These are phyloP conservation scores for Carduelis carduelis DNA, from an alignment of 2,797 vertebrate species.

Conservation along the genomic window DNA sequence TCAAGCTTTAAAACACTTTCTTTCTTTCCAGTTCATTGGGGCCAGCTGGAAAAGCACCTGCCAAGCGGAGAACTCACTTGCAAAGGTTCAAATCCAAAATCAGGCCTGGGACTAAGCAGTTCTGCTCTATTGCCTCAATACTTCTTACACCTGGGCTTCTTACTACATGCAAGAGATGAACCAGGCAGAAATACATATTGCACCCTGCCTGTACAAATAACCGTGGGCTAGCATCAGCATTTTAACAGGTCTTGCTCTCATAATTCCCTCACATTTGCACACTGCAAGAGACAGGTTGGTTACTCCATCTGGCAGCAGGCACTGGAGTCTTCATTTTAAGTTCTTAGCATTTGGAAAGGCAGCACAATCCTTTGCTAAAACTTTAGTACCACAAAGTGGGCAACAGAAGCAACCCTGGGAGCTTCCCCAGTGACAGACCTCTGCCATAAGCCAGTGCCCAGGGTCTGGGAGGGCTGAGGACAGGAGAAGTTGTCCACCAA, in stretches of 20 bases:
- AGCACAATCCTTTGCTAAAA: neutral
- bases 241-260: neutral
- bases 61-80: neutral
- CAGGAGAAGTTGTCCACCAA: neutral
- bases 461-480: neutral
- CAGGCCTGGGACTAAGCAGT: neutral
- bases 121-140: neutral
- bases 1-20: neutral
- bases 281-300: neutral
- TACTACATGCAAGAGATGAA: neutral
- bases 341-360: neutral
- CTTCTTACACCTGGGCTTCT: neutral
- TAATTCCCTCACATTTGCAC: neutral
- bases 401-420: neutral
- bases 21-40: neutral
- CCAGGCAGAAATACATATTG: neutral
- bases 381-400: neutral
- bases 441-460: neutral
- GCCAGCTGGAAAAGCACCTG: slow-evolving; percentile 41
- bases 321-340: neutral
- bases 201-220: neutral
- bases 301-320: neutral
- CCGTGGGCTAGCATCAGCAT: neutral
- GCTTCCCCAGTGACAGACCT: neutral
- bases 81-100: neutral